phyloP scores from a whole-genome alignment of 2,113 vertebrate species.

The Takifugu flavidus region DNA sequence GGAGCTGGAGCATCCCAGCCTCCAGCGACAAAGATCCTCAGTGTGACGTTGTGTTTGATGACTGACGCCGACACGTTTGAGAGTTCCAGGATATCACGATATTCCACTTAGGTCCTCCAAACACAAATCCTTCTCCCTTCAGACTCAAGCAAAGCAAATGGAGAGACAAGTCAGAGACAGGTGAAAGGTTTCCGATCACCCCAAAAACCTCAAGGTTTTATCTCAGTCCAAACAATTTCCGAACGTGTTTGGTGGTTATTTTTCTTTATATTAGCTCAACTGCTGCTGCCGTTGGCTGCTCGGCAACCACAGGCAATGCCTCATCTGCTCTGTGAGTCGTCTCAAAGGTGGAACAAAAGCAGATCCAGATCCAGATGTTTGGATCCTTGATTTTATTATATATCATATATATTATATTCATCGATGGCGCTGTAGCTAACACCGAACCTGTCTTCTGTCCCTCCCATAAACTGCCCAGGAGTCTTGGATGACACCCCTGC shows the following conservation, averaged over 20 bases:
- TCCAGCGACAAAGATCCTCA: constrained; percentile 41
- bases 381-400: too few species aligned
- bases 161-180: background rate
- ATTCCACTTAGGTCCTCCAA: constrained; percentile 29
- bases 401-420: background rate
- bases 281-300: too few species aligned
- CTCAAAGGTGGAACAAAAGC: too few species aligned
- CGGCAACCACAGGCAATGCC: too few species aligned
- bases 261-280: too few species aligned
- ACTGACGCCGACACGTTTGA: constrained; percentile 45
- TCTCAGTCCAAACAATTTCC: too few species aligned
- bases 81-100: constrained; percentile 50
- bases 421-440: constrained; percentile 4
- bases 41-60: constrained; percentile 25
- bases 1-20: constrained; percentile 31
- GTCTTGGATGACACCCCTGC: constrained; percentile 1
- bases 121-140: background rate
- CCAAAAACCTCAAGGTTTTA: too few species aligned
- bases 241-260: too few species aligned
- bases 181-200: too few species aligned
- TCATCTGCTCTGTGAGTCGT: too few species aligned
- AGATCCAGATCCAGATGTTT: too few species aligned
- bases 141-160: background rate
- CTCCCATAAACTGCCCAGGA: constrained; percentile 10
- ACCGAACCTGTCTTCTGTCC: constrained; percentile 8